Base-by-base conservation (phyloP, 1,140 invertebrate species). In the Calliphora vicina region DNA sequence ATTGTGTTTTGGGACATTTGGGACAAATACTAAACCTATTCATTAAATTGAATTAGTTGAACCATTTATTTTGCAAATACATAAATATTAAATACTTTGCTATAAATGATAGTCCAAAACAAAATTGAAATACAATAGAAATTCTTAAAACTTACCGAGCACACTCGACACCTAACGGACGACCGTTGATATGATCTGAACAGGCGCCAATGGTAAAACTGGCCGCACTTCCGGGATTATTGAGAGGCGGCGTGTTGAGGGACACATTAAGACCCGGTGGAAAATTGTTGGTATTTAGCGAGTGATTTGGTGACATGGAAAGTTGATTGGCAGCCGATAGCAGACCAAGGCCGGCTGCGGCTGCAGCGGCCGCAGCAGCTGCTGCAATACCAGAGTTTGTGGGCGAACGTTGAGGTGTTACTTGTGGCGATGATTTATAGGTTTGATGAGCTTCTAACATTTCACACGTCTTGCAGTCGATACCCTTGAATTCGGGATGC, bases 101-200 rank as follows among this genome's bases (percentile, higher is more conserved):
- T n/a, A n/a, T n/a, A n/a, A n/a, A n/a, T n/a, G n/a, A n/a, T n/a
- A n/a, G n/a, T n/a, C n/a, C n/a, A n/a, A n/a, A n/a, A n/a, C n/a
- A n/a, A n/a, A n/a, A n/a, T n/a, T n/a, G n/a, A n/a, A n/a, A n/a
- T n/a, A n/a, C n/a, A n/a, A n/a, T n/a, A 35, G 6, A 35, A 1
- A 35, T 35, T 35, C 42, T 42, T 23, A 5, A n/a, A 50, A 84
- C 88, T 88, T 87, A 90, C 86, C 92, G 88, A 23, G 96, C 93
- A 90, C 97, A 99, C 87, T 98, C 97, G 13, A 97, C 95, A 23
- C 97, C 97, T 85, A 96, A 97, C 0, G 96, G 96, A 86, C 97
- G 92, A n/a, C 97, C 97, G 86, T 97, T 97, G 85, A 98, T 95
- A 90, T 99, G 97, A 85, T 99, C 97, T 13, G 97, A 96, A 91